Evolutionary conservation across 2,888 invertebrate genomes (phyloP).

Genomic region (Gnatocerus cornutus): DNA sequence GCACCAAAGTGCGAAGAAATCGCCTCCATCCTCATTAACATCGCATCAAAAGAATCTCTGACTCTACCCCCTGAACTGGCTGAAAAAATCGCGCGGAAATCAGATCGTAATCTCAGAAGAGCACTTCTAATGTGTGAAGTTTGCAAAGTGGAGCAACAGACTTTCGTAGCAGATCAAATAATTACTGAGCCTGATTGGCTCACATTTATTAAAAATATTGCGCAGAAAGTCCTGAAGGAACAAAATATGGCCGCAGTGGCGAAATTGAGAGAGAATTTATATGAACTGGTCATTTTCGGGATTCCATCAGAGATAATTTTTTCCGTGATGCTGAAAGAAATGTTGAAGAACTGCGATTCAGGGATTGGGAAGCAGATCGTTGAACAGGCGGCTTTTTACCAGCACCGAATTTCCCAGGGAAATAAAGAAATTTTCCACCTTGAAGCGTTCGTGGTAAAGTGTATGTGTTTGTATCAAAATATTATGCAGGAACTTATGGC

Average conservation of each 20-base stretch:
- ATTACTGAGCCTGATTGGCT: conserved; percentile 96
- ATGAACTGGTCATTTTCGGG: conserved; percentile 94
- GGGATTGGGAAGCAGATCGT: conserved; percentile 85
- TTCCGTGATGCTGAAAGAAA: conserved; percentile 86
- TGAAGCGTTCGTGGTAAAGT: conserved; percentile 97
- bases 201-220: conserved; percentile 88
- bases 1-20: conserved; percentile 90
- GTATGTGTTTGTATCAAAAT: conserved; percentile 95
- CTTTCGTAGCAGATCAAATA: conserved; percentile 87
- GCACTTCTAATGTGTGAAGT: conserved; percentile 96
- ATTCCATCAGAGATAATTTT: conserved; percentile 96
- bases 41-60: conserved; percentile 88
- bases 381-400: conserved; percentile 90
- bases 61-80: conserved; percentile 85
- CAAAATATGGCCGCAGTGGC: conserved; percentile 90
- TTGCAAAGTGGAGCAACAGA: conserved; percentile 89
- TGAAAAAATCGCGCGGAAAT: conserved; percentile 82
- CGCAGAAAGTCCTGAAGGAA: conserved; percentile 75
- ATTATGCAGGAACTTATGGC: conserved; percentile 85
- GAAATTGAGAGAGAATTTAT: conserved; percentile 90
- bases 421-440: conserved; percentile 97
- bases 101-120: conserved; percentile 91
- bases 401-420: conserved; percentile 93
- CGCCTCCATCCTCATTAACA: conserved; percentile 73
- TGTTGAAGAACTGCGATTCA: conserved; percentile 92